These are phyloP conservation scores for Endotricha flammealis DNA, from an alignment of 2,888 invertebrate species.

Conservation along the genomic window DNA sequence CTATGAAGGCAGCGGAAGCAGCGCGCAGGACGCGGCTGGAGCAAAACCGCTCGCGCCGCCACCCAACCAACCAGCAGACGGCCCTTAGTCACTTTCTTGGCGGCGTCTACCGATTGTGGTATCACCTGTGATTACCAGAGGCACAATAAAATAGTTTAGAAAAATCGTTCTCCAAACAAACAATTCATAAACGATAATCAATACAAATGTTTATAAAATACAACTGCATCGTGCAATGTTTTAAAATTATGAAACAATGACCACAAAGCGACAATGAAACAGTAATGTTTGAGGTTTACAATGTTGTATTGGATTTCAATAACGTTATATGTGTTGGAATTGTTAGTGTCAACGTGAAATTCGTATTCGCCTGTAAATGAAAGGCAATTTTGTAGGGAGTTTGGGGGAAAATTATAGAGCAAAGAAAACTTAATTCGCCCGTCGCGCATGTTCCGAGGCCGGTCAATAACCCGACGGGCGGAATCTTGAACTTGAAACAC, in stretches of 20 bases:
- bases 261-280: background rate
- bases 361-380: slow-evolving; percentile 19
- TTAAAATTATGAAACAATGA: slow-evolving; percentile 1
- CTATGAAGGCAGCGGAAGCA: too few species aligned
- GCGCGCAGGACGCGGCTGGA: too few species aligned
- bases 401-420: slow-evolving; percentile 24
- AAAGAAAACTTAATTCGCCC: slow-evolving; percentile 31
- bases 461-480: slow-evolving; percentile 61
- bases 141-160: slow-evolving; percentile 52
- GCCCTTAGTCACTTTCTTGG: too few species aligned
- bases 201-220: slow-evolving; percentile 33
- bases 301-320: slow-evolving; percentile 1
- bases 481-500: slow-evolving; percentile 71
- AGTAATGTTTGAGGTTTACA: background rate
- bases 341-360: slow-evolving; percentile 16
- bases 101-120: too few species aligned
- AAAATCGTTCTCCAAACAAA: slow-evolving; percentile 45
- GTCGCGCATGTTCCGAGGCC: slow-evolving; percentile 52
- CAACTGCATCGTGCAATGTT: background rate
- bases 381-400: slow-evolving; percentile 20
- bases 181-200: slow-evolving; percentile 53
- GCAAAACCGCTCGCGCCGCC: too few species aligned
- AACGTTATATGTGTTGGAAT: background rate
- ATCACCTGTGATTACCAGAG: too few species aligned
- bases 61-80: too few species aligned